A percentile compares a stretch with the other conserved stretches of the same genome.
Conservation (phyloP, 2,888 invertebrate genomes). For the Peribatodes rhomboidaria region DNA sequence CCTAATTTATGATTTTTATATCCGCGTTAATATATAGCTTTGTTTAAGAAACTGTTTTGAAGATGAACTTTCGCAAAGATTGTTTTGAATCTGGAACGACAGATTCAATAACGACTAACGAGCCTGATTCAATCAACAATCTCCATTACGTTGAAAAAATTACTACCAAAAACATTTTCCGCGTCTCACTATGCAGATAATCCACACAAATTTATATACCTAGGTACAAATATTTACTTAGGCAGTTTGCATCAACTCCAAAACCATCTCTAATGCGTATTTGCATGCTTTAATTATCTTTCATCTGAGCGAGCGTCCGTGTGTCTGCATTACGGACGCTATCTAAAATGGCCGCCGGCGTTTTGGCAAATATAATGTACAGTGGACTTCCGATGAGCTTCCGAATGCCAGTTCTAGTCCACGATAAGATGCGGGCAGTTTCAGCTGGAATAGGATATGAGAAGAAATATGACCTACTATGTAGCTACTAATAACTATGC, state of each 20-base stretch:
- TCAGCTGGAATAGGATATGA: neutral
- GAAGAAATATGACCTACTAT: neutral
- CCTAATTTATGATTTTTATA: too few species aligned
- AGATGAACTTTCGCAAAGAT: too few species aligned
- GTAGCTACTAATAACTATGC: neutral
- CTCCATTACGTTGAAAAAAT: neutral
- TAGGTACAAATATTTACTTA: neutral
- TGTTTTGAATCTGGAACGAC: too few species aligned
- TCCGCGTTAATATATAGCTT: too few species aligned
- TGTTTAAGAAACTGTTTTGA: too few species aligned
- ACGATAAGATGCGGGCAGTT: neutral
- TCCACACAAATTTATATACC: too few species aligned
- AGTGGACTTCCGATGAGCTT: slow-evolving; percentile 24
- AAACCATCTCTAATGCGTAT: slow-evolving; percentile 6
- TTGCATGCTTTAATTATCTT: slow-evolving; percentile 36
- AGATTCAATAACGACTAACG: too few species aligned
- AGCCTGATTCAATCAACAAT: too few species aligned
- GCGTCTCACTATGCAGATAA: too few species aligned
- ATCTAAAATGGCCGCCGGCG: slow-evolving; percentile 34
- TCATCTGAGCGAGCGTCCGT: slow-evolving; percentile 29
- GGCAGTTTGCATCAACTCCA: neutral
- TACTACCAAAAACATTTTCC: too few species aligned
- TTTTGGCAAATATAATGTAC: slow-evolving; percentile 32
- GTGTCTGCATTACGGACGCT: slow-evolving; percentile 30
- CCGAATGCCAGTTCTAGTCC: slow-evolving; percentile 8